Conservation (phyloP, 2,797 vertebrate species). For the Neostethus bicornis region DNA sequence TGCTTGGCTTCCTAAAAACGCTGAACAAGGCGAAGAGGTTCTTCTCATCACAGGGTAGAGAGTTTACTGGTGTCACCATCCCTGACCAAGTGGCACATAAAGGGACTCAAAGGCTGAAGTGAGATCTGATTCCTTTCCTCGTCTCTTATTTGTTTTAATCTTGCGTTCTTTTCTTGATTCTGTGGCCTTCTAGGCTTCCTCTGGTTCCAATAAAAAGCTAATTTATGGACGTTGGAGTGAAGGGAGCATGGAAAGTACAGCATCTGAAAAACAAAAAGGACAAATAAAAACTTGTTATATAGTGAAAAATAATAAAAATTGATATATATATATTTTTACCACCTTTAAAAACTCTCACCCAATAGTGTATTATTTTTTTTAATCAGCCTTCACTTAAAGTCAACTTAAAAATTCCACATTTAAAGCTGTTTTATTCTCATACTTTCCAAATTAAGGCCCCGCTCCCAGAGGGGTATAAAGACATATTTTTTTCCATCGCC, state of each 20-base stretch:
- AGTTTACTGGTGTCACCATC: constrained; percentile 69
- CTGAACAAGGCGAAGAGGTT: constrained; percentile 39
- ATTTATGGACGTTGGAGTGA: constrained; percentile 59
- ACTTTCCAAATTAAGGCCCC: too few relatives aligned
- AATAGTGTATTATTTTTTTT: too few relatives aligned
- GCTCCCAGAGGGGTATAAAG: too few relatives aligned
- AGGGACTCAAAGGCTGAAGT: constrained; percentile 33
- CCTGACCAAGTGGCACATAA: constrained; percentile 58
- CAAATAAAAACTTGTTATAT: constrained; percentile 10
- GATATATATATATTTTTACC: not conserved
- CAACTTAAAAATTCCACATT: too few relatives aligned
- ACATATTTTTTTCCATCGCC: too few relatives aligned
- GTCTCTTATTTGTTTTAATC: constrained; percentile 24
- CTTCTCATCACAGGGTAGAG: constrained; percentile 57
- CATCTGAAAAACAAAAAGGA: constrained; percentile 72
- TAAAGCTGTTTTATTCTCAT: too few relatives aligned
- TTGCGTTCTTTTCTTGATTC: constrained; percentile 23
- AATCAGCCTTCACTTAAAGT: too few relatives aligned
- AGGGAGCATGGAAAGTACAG: constrained; percentile 60
- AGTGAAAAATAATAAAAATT: not conserved
- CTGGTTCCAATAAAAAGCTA: constrained; percentile 52
- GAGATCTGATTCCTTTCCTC: constrained; percentile 29
- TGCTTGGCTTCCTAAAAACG: constrained; percentile 41
- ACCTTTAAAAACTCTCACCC: too few relatives aligned
- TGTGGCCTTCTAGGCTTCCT: constrained; percentile 50